These are phyloP conservation scores for Trachelus tabidus DNA, from an alignment of 2,888 invertebrate species.

Conservation along the genomic window DNA sequence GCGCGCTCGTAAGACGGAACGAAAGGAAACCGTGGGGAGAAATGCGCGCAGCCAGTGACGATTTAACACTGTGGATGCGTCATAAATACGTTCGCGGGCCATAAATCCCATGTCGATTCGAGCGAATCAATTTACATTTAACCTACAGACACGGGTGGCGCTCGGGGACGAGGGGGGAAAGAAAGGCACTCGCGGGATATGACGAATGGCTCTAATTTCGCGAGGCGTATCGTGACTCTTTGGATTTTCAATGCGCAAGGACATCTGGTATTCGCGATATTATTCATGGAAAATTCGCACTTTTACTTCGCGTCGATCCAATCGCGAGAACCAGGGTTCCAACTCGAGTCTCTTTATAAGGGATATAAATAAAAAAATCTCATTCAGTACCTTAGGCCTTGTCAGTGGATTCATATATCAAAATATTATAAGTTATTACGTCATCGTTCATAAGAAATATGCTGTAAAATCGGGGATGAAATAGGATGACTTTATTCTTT, in stretches of 20 bases:
- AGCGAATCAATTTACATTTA: slow-evolving; percentile 39
- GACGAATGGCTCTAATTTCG: background rate
- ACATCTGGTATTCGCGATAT: background rate
- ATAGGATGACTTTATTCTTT: background rate
- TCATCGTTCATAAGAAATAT: background rate
- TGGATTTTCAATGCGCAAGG: background rate
- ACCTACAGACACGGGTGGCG: background rate
- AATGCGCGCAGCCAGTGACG: background rate
- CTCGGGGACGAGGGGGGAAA: background rate
- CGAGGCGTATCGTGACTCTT: background rate
- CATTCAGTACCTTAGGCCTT: background rate
- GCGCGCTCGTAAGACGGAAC: background rate
- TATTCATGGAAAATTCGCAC: background rate
- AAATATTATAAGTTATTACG: background rate
- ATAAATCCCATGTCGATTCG: slow-evolving; percentile 40
- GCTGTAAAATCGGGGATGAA: background rate
- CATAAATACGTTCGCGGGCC: slow-evolving; percentile 38
- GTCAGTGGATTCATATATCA: background rate
- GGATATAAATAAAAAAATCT: background rate
- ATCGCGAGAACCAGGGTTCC: background rate
- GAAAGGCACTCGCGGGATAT: background rate
- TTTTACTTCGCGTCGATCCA: background rate
- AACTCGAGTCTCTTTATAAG: background rate
- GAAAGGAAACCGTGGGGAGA: background rate
- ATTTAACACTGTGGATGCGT: slow-evolving; percentile 19